Percentiles rank a stretch among this genome's conserved stretches.
phyloP scores from a whole-genome alignment of 2,888 invertebrate genomes.

The Torymus aiolomorphi region DNA sequence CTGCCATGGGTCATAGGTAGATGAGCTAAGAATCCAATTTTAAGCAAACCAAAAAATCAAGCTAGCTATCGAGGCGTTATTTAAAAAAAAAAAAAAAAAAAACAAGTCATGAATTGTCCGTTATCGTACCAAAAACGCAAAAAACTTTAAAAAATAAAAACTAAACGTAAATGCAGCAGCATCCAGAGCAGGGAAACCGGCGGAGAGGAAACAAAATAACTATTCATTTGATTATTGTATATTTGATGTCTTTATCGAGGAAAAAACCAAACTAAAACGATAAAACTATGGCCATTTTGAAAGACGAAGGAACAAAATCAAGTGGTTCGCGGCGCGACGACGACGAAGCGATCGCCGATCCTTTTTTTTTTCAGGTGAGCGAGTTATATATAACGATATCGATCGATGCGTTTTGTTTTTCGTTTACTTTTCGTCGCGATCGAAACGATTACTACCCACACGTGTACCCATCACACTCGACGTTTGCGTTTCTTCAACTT shows the following conservation, averaged over 20 bases:
- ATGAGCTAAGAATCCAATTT: constrained; percentile 72
- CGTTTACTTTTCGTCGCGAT: no score
- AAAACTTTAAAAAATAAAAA: constrained; percentile 37
- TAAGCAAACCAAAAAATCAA: constrained; percentile 61
- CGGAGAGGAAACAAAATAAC: neutral
- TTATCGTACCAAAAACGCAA: constrained; percentile 60
- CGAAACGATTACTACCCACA: no score
- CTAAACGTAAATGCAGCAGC: neutral
- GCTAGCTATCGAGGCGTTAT: constrained; percentile 68
- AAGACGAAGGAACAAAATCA: constrained; percentile 16
- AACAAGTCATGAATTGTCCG: constrained; percentile 62
- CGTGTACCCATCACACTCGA: no score
- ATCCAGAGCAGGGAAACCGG: constrained; percentile 1
- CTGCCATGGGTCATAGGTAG: constrained; percentile 73
- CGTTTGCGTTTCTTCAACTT: no score
- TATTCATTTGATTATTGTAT: constrained; percentile 15
- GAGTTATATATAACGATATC: no score
- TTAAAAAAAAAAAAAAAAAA: constrained; percentile 53
- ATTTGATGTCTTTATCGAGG: constrained; percentile 30
- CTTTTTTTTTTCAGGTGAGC: neutral
- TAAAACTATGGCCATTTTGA: constrained; percentile 41
- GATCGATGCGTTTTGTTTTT: no score
- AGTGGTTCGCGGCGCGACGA: constrained; percentile 20
- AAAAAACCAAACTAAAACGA: neutral
- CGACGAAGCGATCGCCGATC: constrained; percentile 1